Evolutionary conservation across 2,797 vertebrate genomes (phyloP).

Genomic region (Iguana delicatissima): DNA sequence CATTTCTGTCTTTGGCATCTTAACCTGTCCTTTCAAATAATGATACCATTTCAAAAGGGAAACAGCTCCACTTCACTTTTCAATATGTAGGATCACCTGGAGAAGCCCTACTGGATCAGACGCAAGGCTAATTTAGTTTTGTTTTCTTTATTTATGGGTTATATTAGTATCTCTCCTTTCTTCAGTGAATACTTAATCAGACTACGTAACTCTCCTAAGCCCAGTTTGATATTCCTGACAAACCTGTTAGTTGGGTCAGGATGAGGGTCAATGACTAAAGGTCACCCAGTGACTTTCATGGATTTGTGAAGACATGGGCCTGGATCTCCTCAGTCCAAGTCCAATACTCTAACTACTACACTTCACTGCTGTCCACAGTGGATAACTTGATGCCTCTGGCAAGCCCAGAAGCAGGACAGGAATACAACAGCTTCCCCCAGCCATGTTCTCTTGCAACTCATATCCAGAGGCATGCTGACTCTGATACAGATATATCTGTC

Average conservation of each 20-base stretch:
- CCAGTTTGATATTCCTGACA: neutral
- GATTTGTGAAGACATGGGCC: neutral
- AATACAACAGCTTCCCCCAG: too few relatives aligned
- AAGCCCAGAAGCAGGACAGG: too few relatives aligned
- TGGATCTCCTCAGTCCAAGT: neutral
- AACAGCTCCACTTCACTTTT: slow-evolving; percentile 4
- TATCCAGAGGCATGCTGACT: too few relatives aligned
- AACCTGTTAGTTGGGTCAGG: neutral
- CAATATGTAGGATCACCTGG: neutral
- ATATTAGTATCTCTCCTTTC: neutral
- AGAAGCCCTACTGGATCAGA: neutral
- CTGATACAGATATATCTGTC: too few relatives aligned
- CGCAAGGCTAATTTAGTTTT: neutral
- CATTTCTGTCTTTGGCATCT: slow-evolving; percentile 18
- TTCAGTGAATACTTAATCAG: neutral
- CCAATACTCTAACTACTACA: neutral
- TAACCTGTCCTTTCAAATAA: slow-evolving; percentile 27
- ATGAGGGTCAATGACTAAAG: neutral
- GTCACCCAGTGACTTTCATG: neutral
- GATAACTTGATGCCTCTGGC: too few relatives aligned
- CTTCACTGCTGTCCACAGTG: neutral
- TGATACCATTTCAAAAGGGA: neutral
- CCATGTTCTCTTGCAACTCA: too few relatives aligned
- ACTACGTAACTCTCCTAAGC: neutral
- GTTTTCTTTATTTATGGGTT: neutral